Evolutionary conservation across 2,888 invertebrate genomes (phyloP).

Genomic region (Pseudeuparius sepicola): DNA sequence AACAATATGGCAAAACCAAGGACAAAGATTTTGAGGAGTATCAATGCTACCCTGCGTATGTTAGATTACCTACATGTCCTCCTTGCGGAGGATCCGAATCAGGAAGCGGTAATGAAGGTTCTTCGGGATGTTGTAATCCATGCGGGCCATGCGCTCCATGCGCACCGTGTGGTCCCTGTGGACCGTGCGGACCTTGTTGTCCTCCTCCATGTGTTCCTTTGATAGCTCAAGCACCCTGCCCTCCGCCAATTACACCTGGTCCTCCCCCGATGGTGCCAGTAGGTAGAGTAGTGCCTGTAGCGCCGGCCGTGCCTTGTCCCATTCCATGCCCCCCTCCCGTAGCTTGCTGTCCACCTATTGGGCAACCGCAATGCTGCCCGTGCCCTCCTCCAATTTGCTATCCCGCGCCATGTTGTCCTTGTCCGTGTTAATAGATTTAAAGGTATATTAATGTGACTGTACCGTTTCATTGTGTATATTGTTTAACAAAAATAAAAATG

Average conservation of each 20-base stretch:
- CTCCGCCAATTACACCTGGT: conserved; percentile 29
- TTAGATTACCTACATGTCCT: conserved; percentile 26
- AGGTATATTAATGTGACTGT: not conserved
- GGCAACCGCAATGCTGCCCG: conserved; percentile 20
- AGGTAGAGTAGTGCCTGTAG: conserved; percentile 27
- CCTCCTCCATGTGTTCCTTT: conserved; percentile 29
- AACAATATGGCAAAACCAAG: conserved; percentile 27
- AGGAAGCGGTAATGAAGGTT: conserved; percentile 12
- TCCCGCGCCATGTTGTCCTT: conserved; percentile 21
- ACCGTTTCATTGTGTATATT: too few species aligned
- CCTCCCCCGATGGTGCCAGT: conserved; percentile 31
- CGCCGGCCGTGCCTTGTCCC: conserved; percentile 28
- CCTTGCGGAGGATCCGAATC: conserved; percentile 19
- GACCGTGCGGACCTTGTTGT: conserved; percentile 22
- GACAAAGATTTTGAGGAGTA: conserved; percentile 28
- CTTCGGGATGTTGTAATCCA: conserved; percentile 25
- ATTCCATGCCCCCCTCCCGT: conserved; percentile 29
- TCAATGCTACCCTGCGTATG: conserved; percentile 33
- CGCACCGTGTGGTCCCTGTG: conserved; percentile 21
- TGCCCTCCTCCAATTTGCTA: conserved; percentile 32
- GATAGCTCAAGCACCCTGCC: conserved; percentile 30
- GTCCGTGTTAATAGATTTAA: conserved; percentile 12
- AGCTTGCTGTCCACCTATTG: conserved; percentile 21
- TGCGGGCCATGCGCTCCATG: conserved; percentile 25
- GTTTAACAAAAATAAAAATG: too few species aligned